phyloP scores from a whole-genome alignment of 1,140 invertebrate species.

The Araneus ventricosus region DNA sequence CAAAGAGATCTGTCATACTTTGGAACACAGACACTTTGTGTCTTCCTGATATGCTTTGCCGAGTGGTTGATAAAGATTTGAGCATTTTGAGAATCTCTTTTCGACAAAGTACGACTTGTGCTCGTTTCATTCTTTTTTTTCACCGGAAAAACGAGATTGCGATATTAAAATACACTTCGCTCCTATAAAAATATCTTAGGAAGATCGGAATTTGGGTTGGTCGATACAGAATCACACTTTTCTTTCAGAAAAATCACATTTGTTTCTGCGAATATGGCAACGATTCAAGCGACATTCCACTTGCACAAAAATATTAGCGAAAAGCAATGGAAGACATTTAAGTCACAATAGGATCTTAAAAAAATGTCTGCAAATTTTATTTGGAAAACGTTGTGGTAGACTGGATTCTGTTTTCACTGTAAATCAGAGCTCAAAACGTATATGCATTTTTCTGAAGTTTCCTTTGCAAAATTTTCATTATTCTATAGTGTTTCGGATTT shows the following conservation, averaged over 20 bases:
- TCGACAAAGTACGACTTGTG: conserved; percentile 34
- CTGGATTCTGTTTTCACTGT: no score
- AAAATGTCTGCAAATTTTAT: no score
- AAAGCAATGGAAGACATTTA: conserved; percentile 14
- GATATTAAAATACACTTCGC: conserved; percentile 72
- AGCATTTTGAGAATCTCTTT: conserved; percentile 60
- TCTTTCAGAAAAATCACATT: conserved; percentile 35
- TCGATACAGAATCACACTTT: conserved; percentile 69
- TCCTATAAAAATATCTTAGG: conserved; percentile 71
- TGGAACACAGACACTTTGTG: conserved; percentile 61
- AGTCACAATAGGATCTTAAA: background rate
- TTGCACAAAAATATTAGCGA: background rate
- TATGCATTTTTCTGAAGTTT: no score
- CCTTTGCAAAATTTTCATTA: no score
- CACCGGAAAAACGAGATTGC: conserved; percentile 48
- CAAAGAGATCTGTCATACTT: conserved; percentile 56
- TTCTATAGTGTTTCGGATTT: no score
- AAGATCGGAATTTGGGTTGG: conserved; percentile 72
- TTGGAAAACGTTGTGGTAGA: no score
- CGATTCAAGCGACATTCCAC: conserved; percentile 34
- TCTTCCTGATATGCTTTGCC: conserved; percentile 67
- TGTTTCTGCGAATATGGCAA: conserved; percentile 12
- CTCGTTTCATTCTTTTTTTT: conserved; percentile 22
- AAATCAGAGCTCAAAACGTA: no score
- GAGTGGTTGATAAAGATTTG: conserved; percentile 63